Evolutionary conservation across 2,888 invertebrate species (phyloP).

Genomic region (Theretra japonica): DNA sequence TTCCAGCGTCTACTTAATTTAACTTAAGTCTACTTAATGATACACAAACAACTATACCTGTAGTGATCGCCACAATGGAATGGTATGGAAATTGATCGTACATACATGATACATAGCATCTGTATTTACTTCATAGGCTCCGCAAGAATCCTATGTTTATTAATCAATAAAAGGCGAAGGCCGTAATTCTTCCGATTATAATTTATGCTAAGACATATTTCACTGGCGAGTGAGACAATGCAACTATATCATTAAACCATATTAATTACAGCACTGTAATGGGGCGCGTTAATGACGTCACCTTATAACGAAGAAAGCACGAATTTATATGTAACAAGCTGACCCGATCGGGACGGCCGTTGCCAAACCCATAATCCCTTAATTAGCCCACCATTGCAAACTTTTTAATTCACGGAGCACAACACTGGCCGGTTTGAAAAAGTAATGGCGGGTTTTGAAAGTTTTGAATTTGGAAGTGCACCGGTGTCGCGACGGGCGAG

Average conservation of each 20-base stretch:
- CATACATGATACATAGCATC: constrained; percentile 22
- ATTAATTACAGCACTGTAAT: constrained; percentile 56
- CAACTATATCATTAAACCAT: constrained; percentile 54
- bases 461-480: constrained; percentile 45
- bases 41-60: constrained; percentile 24
- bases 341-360: constrained; percentile 63
- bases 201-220: constrained; percentile 45
- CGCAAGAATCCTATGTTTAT: constrained; percentile 50
- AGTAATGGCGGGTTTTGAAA: constrained; percentile 48
- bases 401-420: constrained; percentile 34
- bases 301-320: constrained; percentile 77
- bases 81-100: constrained; percentile 21
- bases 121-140: constrained; percentile 45
- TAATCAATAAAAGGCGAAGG: constrained; percentile 67
- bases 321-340: constrained; percentile 73
- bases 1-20: constrained; percentile 5
- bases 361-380: constrained; percentile 74
- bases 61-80: constrained; percentile 17
- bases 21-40: constrained; percentile 18
- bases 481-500: constrained; percentile 49
- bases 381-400: constrained; percentile 68
- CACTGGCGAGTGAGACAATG: constrained; percentile 67
- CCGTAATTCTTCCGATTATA: constrained; percentile 50
- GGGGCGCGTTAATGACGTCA: constrained; percentile 78
- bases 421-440: constrained; percentile 30